phyloP scores from a whole-genome alignment of 2,888 invertebrate species.

The Pseudeuparius sepicola region DNA sequence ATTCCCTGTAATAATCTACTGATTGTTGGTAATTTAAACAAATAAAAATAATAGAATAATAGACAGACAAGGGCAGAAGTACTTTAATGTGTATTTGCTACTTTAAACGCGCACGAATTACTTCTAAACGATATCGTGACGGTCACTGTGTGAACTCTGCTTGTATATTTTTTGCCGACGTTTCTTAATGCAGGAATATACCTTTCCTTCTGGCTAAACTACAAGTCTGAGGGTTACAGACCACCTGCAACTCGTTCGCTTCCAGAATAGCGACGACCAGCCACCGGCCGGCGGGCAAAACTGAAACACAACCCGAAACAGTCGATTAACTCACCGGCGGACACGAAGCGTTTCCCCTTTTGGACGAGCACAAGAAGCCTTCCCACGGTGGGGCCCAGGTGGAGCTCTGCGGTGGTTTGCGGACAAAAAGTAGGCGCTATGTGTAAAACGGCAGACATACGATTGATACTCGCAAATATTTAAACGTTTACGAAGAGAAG shows the following conservation, averaged over 20 bases:
- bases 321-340: constrained; percentile 35
- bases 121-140: too few relatives aligned
- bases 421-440: constrained; percentile 25
- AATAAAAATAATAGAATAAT: too few relatives aligned
- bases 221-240: constrained; percentile 22
- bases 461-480: too few relatives aligned
- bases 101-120: too few relatives aligned
- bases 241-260: constrained; percentile 28
- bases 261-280: constrained; percentile 27
- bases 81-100: too few relatives aligned
- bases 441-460: too few relatives aligned
- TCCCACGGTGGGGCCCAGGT: constrained; percentile 35
- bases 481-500: constrained; percentile 7
- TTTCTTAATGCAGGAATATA: too few relatives aligned
- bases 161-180: too few relatives aligned
- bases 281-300: constrained; percentile 33
- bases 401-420: constrained; percentile 35
- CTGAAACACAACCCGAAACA: constrained; percentile 33
- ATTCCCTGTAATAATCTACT: too few relatives aligned
- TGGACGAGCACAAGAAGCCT: constrained; percentile 39
- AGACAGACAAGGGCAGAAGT: too few relatives aligned
- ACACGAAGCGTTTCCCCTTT: constrained; percentile 39
- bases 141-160: too few relatives aligned
- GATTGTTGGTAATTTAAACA: too few relatives aligned
- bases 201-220: constrained; percentile 11